phyloP scores from a whole-genome alignment of 2,797 vertebrate species.

The Bufotes viridis region DNA sequence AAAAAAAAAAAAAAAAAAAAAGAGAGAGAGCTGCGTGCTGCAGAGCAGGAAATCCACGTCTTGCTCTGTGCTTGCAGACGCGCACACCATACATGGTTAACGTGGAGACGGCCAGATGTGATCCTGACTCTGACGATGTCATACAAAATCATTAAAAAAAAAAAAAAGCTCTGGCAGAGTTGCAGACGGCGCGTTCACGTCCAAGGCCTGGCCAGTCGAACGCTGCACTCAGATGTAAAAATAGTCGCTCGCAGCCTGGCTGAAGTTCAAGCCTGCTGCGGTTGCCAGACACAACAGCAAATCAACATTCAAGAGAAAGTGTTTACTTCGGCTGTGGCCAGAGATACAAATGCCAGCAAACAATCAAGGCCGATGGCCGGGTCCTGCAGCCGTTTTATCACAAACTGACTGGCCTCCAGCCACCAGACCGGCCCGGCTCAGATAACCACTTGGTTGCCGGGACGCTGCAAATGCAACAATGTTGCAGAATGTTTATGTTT shows the following conservation, averaged over 20 bases:
- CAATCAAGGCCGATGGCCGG: constrained; percentile 64
- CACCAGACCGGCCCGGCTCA: constrained; percentile 66
- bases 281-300: constrained; percentile 84
- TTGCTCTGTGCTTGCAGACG: constrained; percentile 28
- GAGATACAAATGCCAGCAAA: constrained; percentile 74
- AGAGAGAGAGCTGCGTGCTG: constrained; percentile 68
- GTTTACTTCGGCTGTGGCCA: constrained; percentile 77
- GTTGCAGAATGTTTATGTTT: neutral
- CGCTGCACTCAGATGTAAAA: constrained; percentile 81
- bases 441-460: constrained; percentile 48
- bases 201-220: constrained; percentile 78
- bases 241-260: constrained; percentile 88
- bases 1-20: constrained; percentile 62
- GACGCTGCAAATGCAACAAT: neutral
- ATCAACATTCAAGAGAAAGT: constrained; percentile 80
- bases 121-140: constrained; percentile 61
- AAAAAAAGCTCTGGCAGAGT: constrained; percentile 65
- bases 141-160: constrained; percentile 61
- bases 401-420: constrained; percentile 67
- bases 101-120: constrained; percentile 58
- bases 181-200: constrained; percentile 64
- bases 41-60: constrained; percentile 67
- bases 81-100: constrained; percentile 56
- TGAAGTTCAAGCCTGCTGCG: constrained; percentile 81
- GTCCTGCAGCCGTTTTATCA: constrained; percentile 69